phyloP scores from a whole-genome alignment of 2,797 vertebrate genomes.

The Borostomias antarcticus region DNA sequence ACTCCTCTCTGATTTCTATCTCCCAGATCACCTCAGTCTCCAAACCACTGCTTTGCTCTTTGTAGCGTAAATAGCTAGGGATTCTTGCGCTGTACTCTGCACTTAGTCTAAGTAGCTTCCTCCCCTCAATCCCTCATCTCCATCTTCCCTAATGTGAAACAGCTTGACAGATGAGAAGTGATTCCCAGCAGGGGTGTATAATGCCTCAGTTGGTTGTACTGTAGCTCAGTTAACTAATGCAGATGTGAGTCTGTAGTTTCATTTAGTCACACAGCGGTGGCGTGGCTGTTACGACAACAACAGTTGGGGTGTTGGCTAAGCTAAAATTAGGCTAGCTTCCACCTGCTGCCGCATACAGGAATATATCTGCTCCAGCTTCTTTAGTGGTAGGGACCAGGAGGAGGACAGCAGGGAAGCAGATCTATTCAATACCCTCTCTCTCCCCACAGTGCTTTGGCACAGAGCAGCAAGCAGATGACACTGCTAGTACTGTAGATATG shows the following conservation, averaged over 20 bases:
- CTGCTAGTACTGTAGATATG: conserved; percentile 19
- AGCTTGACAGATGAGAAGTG: background rate
- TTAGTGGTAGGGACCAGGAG: background rate
- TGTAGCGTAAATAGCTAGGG: background rate
- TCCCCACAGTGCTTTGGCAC: conserved; percentile 1
- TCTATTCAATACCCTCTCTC: background rate
- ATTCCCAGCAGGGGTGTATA: background rate
- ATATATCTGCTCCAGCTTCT: background rate
- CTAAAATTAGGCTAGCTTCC: background rate
- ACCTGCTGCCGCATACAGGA: background rate
- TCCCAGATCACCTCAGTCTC: background rate
- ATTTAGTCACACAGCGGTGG: no score
- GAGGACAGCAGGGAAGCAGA: background rate
- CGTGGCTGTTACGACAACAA: no score
- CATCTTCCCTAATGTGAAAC: background rate
- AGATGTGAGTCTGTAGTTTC: no score
- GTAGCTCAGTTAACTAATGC: no score
- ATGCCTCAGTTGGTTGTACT: background rate
- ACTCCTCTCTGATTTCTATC: conserved; percentile 1
- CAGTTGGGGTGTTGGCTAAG: background rate
- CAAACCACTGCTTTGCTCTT: conserved; percentile 1
- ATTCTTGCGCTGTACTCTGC: background rate
- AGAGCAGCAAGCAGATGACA: background rate
- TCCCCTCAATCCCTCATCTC: no score
- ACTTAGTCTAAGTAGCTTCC: background rate